Base-by-base conservation (phyloP, 1,140 invertebrate species). In the Eciton burchellii region DNA sequence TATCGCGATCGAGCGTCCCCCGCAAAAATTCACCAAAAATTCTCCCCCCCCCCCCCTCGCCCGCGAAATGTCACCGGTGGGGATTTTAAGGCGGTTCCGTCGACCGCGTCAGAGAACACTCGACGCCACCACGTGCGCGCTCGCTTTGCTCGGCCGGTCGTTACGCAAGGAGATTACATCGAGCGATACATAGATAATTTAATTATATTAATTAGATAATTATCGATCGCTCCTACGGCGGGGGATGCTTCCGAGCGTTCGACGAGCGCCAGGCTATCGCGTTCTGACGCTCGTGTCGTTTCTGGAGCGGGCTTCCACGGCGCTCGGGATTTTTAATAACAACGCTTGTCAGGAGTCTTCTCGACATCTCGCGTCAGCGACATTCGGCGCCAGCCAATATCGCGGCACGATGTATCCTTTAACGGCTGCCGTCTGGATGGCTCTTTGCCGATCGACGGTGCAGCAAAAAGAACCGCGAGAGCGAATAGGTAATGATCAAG, bases 331-430 rank as follows among this genome's bases (percentile, higher is more conserved):
- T 90, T 89, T 91, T 90, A 90, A 89, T 90, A 89, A 91, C 84
- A 86, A 89, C 82, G 81, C 90, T 79, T 89, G 90, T 90, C 88
- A 89, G 89, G 87, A 91, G 84, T 90, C 84, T 89, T 83, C 85
- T 79, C 88, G 90, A 89, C 87, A 89, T n/a, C n/a, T n/a, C n/a
- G 88, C 89, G 90, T 91, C 90, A 91, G 57, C 70, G 88, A 85
- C 90, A 91, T 91, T 91, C 89, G 90, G 90, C 79, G 86, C 90
- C 89, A 88, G 84, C 90, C 90, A 91, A 91, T 91, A 91, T 90
- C 83, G 81, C 71, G 29, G 59, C 73, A 60, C 73, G 71, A 81
- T 77, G 82, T 87, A 89, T 85, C 85, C 82, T 90, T 88, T 86
- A 90, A 83, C 90, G 89, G 88, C 85, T 89, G 89, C 87, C 89